Conservation (phyloP, 1,140 invertebrate species). For the Papilio aristodemus region DNA sequence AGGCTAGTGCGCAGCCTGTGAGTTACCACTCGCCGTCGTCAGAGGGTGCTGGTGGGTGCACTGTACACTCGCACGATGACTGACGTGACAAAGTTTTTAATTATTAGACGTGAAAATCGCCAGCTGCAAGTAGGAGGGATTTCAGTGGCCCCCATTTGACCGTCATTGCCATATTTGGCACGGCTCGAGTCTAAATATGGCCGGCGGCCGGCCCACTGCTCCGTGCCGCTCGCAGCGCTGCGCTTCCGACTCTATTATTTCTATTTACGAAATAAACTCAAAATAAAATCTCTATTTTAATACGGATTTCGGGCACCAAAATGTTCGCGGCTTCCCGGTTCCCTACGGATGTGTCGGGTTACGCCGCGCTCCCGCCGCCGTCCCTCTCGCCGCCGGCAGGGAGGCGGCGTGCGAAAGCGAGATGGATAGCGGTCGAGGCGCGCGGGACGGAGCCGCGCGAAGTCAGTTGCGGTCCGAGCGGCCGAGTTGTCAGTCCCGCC, state of each 20-base stretch:
- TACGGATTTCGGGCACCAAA: conserved; percentile 75
- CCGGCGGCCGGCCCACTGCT: conserved; percentile 83
- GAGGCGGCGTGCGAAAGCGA: conserved; percentile 49
- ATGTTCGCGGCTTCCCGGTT: conserved; percentile 74
- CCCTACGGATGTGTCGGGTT: conserved; percentile 78
- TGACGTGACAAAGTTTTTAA: conserved; percentile 78
- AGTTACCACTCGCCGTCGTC: conserved; percentile 34
- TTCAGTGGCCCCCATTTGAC: conserved; percentile 87
- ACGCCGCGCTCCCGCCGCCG: conserved; percentile 51
- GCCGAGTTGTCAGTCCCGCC: conserved; percentile 77
- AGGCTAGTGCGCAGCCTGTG: not conserved
- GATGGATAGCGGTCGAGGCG: conserved; percentile 66
- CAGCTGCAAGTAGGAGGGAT: conserved; percentile 82
- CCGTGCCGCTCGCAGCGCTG: conserved; percentile 68
- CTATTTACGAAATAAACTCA: conserved; percentile 80
- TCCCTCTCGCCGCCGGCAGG: conserved; percentile 48
- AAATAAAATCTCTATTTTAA: conserved; percentile 80
- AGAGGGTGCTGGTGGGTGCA: conserved; percentile 29
- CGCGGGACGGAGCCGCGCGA: conserved; percentile 72
- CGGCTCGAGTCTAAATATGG: conserved; percentile 88
- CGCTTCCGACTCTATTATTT: conserved; percentile 81
- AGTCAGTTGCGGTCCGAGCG: conserved; percentile 79
- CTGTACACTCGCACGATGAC: conserved; percentile 50
- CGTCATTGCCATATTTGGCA: conserved; percentile 87
- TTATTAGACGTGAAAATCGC: conserved; percentile 79